A percentile compares a stretch with the other conserved stretches of the same genome.
These are phyloP conservation scores for Knipowitschia caucasica DNA, from an alignment of 2,797 vertebrate genomes.

Conservation along the genomic window DNA sequence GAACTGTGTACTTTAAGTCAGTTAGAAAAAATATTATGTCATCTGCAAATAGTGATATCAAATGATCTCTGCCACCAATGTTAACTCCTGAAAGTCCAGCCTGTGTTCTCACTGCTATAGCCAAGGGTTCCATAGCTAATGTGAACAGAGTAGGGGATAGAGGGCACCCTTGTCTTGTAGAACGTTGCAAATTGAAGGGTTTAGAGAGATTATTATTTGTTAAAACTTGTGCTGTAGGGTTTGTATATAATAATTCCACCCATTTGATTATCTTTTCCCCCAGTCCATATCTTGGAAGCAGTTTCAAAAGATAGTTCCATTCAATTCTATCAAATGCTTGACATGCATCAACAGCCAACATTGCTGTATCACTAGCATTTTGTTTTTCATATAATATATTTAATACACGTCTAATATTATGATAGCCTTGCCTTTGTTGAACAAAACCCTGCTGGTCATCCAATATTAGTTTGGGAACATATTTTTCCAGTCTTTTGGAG, in stretches of 20 bases:
- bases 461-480: background rate
- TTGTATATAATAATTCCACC: constrained; percentile 8
- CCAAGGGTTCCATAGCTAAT: too few relatives aligned
- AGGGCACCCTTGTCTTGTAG: too few relatives aligned
- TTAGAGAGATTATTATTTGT: background rate
- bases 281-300: background rate
- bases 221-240: background rate
- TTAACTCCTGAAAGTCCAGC: constrained; percentile 4
- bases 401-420: constrained; percentile 20
- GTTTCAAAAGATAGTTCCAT: background rate
- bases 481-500: constrained; percentile 9
- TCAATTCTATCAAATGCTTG: constrained; percentile 18
- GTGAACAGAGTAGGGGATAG: constrained; percentile 6
- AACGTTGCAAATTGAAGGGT: background rate
- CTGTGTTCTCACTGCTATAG: background rate
- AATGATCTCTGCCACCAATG: background rate
- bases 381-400: constrained; percentile 17
- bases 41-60: constrained; percentile 9
- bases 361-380: constrained; percentile 10
- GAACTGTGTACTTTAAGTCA: constrained; percentile 9
- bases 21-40: constrained; percentile 20
- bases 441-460: too few relatives aligned
- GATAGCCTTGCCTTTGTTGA: constrained; percentile 19
- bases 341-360: constrained; percentile 10
- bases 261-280: background rate